Evolutionary conservation across 2,888 invertebrate species (phyloP).

Genomic region (Tipula unca): DNA sequence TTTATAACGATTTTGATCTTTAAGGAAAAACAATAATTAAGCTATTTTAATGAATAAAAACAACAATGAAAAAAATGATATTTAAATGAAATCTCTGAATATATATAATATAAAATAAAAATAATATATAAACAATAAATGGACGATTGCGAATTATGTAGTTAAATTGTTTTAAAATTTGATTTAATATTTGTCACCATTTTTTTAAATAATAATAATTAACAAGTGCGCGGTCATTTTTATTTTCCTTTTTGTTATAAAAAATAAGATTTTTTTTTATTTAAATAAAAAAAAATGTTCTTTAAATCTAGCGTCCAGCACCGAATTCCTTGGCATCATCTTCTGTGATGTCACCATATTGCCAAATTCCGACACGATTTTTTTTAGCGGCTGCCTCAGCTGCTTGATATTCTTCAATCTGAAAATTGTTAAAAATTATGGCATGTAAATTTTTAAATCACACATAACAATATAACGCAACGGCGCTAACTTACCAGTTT

Average conservation of each 20-base stretch:
- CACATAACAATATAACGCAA: too few species aligned
- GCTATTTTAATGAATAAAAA: not conserved
- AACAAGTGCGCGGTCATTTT: not conserved
- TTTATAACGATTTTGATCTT: not conserved
- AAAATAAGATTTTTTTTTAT: not conserved
- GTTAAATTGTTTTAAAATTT: not conserved
- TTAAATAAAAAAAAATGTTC: not conserved
- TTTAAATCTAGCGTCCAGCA: constrained; percentile 14
- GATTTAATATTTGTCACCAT: not conserved
- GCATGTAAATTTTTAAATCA: too few species aligned
- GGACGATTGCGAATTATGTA: not conserved
- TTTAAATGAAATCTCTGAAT: not conserved
- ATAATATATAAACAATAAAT: not conserved
- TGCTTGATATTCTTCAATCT: constrained; percentile 69
- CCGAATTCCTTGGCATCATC: constrained; percentile 42
- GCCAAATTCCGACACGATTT: constrained; percentile 86
- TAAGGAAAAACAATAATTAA: not conserved
- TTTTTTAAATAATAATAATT: not conserved
- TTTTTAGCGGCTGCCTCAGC: constrained; percentile 83
- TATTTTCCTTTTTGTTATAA: not conserved
- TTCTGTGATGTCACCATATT: constrained; percentile 86
- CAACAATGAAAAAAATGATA: not conserved
- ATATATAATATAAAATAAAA: not conserved
- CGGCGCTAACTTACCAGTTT: constrained; percentile 53
- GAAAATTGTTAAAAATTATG: constrained; percentile 23